phyloP scores from a whole-genome alignment of 2,888 invertebrate genomes.

The Nesidiocoris tenuis region DNA sequence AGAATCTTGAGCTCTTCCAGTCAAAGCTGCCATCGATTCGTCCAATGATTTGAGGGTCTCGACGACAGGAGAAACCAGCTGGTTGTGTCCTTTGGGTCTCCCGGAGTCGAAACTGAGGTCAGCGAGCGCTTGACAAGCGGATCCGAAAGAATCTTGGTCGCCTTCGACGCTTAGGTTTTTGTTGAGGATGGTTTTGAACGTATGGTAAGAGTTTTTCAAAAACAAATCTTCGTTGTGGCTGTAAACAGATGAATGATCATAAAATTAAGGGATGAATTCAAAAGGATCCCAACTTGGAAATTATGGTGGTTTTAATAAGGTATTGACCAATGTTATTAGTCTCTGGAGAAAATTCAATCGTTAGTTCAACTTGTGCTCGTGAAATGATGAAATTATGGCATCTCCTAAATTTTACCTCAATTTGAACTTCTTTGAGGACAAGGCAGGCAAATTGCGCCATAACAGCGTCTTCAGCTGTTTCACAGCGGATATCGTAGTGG shows the following conservation, averaged over 20 bases:
- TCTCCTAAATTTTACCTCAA: constrained; percentile 17
- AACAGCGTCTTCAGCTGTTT: constrained; percentile 58
- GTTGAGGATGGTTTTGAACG: background rate
- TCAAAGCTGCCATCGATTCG: background rate
- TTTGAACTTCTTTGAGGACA: constrained; percentile 54
- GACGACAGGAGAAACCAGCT: constrained; percentile 12
- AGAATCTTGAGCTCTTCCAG: background rate
- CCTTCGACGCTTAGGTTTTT: background rate
- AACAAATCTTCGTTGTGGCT: constrained; percentile 3
- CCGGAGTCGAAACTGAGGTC: constrained; percentile 34
- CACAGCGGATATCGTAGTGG: constrained; percentile 36
- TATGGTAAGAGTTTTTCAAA: constrained; percentile 13
- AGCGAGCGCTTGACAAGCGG: background rate
- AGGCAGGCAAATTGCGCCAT: constrained; percentile 63
- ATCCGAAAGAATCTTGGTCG: background rate
- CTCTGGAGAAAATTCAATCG: too few relatives aligned
- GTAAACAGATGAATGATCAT: background rate
- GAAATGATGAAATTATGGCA: background rate
- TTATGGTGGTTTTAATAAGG: too few relatives aligned
- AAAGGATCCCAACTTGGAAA: background rate
- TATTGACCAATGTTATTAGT: too few relatives aligned
- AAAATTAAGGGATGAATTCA: background rate
- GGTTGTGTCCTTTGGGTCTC: constrained; percentile 13
- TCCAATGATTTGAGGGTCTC: constrained; percentile 11
- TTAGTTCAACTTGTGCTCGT: too few relatives aligned